Percentiles rank a stretch among this genome's conserved stretches.
Conservation (phyloP, 2,113 vertebrate genomes). For the Megatriorchis doriae region DNA sequence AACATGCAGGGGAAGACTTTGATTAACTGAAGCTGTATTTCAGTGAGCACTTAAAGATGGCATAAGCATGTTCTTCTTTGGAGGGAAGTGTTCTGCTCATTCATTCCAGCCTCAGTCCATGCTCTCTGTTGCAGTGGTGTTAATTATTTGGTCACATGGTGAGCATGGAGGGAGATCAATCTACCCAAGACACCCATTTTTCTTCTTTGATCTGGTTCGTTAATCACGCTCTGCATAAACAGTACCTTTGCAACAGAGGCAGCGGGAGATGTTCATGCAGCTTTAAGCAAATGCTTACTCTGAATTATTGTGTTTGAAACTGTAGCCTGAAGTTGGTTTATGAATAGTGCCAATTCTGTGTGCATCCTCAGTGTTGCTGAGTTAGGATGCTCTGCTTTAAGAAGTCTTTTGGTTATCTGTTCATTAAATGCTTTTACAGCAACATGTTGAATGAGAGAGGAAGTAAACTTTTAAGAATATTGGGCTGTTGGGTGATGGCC, state of each 20-base stretch:
- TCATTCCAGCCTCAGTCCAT: neutral
- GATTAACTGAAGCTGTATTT: neutral
- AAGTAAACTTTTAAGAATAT: neutral
- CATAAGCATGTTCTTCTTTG: neutral
- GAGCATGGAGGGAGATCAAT: neutral
- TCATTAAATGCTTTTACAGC: neutral
- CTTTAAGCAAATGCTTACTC: neutral
- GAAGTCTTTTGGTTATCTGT: neutral
- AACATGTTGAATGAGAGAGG: fast-evolving
- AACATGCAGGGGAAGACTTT: neutral
- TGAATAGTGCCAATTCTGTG: neutral
- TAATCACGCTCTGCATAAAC: neutral
- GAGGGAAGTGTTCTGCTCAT: neutral
- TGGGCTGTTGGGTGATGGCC: neutral
- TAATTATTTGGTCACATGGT: neutral
- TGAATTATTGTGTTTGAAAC: neutral
- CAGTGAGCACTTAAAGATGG: neutral
- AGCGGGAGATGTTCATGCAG: neutral
- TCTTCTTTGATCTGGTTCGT: neutral
- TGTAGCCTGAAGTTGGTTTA: neutral
- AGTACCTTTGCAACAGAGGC: neutral
- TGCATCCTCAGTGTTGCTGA: neutral
- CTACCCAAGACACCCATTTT: neutral
- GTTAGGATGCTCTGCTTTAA: neutral
- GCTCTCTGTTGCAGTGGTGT: neutral